Conservation (phyloP, 2,888 invertebrate genomes). For the Zelleria hepariella region DNA sequence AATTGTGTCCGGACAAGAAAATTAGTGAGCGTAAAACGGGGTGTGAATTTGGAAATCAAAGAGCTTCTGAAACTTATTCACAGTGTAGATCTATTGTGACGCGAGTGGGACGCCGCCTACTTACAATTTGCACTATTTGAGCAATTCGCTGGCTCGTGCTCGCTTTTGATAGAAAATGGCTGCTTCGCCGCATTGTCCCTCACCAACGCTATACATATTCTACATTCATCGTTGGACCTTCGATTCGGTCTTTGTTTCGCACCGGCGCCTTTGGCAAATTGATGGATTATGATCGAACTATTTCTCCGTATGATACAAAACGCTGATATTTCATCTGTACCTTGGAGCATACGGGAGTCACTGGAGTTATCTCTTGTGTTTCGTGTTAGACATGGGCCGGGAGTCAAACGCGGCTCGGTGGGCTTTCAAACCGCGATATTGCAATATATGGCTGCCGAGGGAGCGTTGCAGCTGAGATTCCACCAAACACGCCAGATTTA, state of each 20-base stretch:
- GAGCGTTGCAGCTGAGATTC: conserved; percentile 57
- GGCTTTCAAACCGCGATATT: conserved; percentile 27
- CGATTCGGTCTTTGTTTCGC: not conserved
- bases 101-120: conserved; percentile 56
- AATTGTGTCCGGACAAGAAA: conserved; percentile 72
- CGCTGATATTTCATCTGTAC: not conserved
- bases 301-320: not conserved
- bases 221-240: not conserved
- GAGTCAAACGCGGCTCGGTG: conserved; percentile 11
- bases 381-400: conserved; percentile 6
- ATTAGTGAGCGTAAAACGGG: conserved; percentile 71
- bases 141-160: conserved; percentile 36
- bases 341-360: not conserved
- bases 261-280: not conserved
- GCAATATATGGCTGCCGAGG: conserved; percentile 63
- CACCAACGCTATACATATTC: not conserved
- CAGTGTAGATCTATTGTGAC: conserved; percentile 44
- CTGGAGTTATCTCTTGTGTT: conserved; percentile 3
- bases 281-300: not conserved
- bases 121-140: conserved; percentile 40
- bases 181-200: not conserved
- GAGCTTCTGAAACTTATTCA: conserved; percentile 54
- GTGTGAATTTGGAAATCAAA: conserved; percentile 69
- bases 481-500: conserved; percentile 54
- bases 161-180: conserved; percentile 28